A percentile compares a stretch with the other conserved stretches of the same genome.
Conservation (phyloP, 1,140 invertebrate genomes). For the Musca vetustissima region DNA sequence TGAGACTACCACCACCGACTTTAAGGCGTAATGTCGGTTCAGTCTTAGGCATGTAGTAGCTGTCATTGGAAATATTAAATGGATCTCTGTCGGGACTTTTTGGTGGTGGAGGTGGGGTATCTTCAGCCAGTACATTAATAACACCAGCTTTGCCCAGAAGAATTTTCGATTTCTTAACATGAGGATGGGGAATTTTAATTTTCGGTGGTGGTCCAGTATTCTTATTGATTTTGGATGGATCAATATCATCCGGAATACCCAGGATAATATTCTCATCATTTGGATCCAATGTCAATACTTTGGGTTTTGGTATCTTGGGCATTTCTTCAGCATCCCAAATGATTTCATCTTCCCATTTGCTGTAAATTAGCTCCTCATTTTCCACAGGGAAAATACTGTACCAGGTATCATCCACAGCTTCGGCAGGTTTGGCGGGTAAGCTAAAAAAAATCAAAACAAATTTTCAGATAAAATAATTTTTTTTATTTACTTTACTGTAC, state of each 20-base stretch:
- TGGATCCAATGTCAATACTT: slow-evolving; percentile 92
- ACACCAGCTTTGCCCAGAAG: slow-evolving; percentile 94
- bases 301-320: slow-evolving; percentile 86
- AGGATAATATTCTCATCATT: slow-evolving; percentile 98
- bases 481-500: slow-evolving; percentile 3
- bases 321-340: slow-evolving; percentile 95
- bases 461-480: neutral
- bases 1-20: slow-evolving; percentile 80
- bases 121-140: slow-evolving; percentile 90
- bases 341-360: slow-evolving; percentile 95
- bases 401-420: slow-evolving; percentile 81
- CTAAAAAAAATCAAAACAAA: slow-evolving; percentile 26
- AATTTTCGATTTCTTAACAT: slow-evolving; percentile 96
- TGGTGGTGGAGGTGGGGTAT: slow-evolving; percentile 84
- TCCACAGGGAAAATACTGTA: slow-evolving; percentile 98
- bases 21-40: slow-evolving; percentile 76
- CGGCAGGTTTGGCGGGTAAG: slow-evolving; percentile 42
- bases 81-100: slow-evolving; percentile 92
- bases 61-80: slow-evolving; percentile 93
- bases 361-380: slow-evolving; percentile 93
- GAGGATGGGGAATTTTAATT: slow-evolving; percentile 90
- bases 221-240: slow-evolving; percentile 71
- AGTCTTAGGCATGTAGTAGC: slow-evolving; percentile 90
- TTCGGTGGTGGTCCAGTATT: slow-evolving; percentile 68
- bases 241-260: slow-evolving; percentile 90